These are phyloP conservation scores for Steinernema hermaphroditum DNA, from an alignment of 2,888 invertebrate species.

Conservation along the genomic window DNA sequence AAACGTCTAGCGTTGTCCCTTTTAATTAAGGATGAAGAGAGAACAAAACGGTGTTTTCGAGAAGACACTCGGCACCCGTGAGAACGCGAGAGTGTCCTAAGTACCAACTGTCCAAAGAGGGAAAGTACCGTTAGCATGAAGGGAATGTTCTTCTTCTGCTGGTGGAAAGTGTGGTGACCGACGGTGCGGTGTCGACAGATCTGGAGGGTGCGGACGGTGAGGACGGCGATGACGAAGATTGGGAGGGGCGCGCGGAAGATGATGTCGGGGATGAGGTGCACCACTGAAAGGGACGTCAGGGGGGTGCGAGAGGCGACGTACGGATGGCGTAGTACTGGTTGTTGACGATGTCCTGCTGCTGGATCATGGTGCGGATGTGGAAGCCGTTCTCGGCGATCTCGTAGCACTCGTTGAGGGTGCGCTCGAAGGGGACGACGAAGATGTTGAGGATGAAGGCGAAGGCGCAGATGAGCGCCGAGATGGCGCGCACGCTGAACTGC, in stretches of 20 bases:
- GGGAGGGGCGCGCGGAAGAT: slow-evolving; percentile 64
- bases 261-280: slow-evolving; percentile 63
- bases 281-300: slow-evolving; percentile 48
- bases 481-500: slow-evolving; percentile 58
- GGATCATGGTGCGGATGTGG: slow-evolving; percentile 54
- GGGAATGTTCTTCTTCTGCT: slow-evolving; percentile 42
- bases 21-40: background rate
- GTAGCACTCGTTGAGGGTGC: slow-evolving; percentile 57
- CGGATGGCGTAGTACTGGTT: slow-evolving; percentile 46
- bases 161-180: slow-evolving; percentile 46
- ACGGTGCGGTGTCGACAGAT: slow-evolving; percentile 52
- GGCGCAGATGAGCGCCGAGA: slow-evolving; percentile 53
- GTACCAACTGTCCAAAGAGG: background rate
- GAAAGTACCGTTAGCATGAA: slow-evolving; percentile 46
- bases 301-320: slow-evolving; percentile 36
- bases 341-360: slow-evolving; percentile 52
- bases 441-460: slow-evolving; percentile 60
- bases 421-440: slow-evolving; percentile 60
- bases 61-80: no score
- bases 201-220: slow-evolving; percentile 61
- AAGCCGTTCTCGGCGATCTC: slow-evolving; percentile 43
- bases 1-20: no score
- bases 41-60: no score
- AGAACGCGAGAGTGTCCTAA: no score
- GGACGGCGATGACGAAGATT: slow-evolving; percentile 58